phyloP scores from a whole-genome alignment of 2,888 invertebrate genomes.

The Xanthia togata region DNA sequence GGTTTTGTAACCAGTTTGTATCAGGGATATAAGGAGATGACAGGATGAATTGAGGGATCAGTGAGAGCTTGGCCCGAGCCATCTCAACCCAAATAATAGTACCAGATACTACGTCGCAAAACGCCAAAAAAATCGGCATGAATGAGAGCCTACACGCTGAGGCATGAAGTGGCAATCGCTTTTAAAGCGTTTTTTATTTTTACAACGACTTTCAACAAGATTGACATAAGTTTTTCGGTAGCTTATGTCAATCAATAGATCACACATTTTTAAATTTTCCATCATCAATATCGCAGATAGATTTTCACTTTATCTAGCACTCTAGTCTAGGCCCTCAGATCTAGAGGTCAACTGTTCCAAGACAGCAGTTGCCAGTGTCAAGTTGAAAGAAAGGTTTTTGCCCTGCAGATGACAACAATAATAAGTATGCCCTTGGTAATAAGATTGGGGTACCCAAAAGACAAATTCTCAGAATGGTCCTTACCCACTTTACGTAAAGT shows the following conservation, averaged over 20 bases:
- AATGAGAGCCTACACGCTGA: too few species aligned
- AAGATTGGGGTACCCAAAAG: not conserved
- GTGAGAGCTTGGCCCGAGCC: too few species aligned
- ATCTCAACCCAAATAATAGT: too few species aligned
- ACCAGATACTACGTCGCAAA: too few species aligned
- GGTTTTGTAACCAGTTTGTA: not conserved
- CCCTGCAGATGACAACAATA: not conserved
- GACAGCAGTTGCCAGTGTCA: not conserved
- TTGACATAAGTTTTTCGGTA: not conserved
- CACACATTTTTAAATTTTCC: not conserved
- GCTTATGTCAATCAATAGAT: not conserved
- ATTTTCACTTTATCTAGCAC: too few species aligned
- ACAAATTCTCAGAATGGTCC: not conserved
- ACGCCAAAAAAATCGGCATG: too few species aligned
- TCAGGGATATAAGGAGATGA: not conserved
- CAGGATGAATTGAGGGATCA: not conserved
- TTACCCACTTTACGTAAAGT: conserved; percentile 6
- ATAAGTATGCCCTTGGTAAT: not conserved
- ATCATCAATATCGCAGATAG: not conserved
- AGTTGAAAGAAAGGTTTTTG: not conserved
- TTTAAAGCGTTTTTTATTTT: not conserved
- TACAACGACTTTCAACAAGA: not conserved
- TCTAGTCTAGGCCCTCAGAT: too few species aligned
- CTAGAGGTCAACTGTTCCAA: not conserved
- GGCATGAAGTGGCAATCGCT: too few species aligned